phyloP scores from a whole-genome alignment of 1,140 invertebrate species.

The Potamilus streckersoni region DNA sequence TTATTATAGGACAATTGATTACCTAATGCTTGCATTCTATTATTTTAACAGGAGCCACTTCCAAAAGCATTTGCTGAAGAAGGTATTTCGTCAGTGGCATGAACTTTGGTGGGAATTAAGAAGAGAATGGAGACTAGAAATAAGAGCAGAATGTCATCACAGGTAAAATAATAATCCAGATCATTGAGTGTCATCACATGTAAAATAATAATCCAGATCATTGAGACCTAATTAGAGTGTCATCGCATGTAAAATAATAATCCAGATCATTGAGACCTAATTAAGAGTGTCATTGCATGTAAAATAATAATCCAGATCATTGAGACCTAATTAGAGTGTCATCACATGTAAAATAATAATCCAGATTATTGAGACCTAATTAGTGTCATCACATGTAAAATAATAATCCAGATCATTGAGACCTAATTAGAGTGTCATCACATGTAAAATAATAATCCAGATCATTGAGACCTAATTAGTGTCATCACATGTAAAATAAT shows the following conservation, averaged over 20 bases:
- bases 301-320: neutral
- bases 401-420: neutral
- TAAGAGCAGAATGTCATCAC: slow-evolving; percentile 60
- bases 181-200: neutral
- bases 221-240: neutral
- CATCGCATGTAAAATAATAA: neutral
- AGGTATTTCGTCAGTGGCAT: slow-evolving; percentile 48
- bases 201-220: neutral
- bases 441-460: neutral
- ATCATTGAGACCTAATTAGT: neutral
- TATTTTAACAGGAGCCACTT: slow-evolving; percentile 44
- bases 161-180: slow-evolving; percentile 38
- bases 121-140: slow-evolving; percentile 57
- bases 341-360: neutral
- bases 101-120: slow-evolving; percentile 55
- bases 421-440: too few species aligned
- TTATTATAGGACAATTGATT: neutral
- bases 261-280: neutral
- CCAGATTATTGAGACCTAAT: neutral
- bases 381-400: slow-evolving; percentile 60
- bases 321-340: neutral
- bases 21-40: slow-evolving; percentile 6
- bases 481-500: neutral
- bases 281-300: neutral
- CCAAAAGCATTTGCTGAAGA: slow-evolving; percentile 23